Percentiles rank a stretch among this genome's conserved stretches.
Evolutionary conservation across 2,113 vertebrate genomes (phyloP).

Genomic region (Gymnorhina tibicen): DNA sequence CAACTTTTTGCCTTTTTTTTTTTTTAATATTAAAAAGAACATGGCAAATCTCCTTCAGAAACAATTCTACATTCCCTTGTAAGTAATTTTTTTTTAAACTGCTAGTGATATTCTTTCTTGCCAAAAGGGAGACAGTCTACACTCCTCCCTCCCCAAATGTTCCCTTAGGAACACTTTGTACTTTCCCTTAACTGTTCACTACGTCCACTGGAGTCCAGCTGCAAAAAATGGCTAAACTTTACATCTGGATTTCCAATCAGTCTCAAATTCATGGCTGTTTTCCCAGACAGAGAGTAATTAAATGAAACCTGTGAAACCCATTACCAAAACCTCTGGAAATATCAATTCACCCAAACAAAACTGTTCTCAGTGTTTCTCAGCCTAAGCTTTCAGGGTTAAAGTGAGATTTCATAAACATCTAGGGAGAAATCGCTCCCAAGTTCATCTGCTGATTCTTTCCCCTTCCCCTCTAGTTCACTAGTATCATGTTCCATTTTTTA

Average conservation of each 20-base stretch:
- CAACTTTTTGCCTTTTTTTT: background rate
- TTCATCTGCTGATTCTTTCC: background rate
- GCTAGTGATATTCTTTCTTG: background rate
- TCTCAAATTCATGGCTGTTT: background rate
- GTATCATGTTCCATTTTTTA: background rate
- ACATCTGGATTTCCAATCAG: constrained; percentile 31
- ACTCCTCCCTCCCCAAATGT: background rate
- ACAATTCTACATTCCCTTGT: background rate
- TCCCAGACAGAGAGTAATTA: constrained; percentile 21
- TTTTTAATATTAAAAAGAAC: background rate
- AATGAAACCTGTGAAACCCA: background rate
- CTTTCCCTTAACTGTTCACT: constrained; percentile 15
- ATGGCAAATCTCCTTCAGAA: background rate
- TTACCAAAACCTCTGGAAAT: constrained; percentile 17
- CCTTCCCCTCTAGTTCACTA: background rate
- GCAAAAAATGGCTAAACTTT: background rate
- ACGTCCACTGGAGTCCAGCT: background rate
- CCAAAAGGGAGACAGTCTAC: background rate
- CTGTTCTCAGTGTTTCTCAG: background rate
- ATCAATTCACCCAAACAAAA: background rate
- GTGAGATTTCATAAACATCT: background rate
- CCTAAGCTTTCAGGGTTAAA: background rate
- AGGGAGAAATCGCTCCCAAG: background rate
- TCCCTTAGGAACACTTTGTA: constrained; percentile 1
- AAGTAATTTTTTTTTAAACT: background rate